These are phyloP conservation scores for Heliconius nattereri DNA, from an alignment of 1,140 invertebrate genomes.

Conservation along the genomic window DNA sequence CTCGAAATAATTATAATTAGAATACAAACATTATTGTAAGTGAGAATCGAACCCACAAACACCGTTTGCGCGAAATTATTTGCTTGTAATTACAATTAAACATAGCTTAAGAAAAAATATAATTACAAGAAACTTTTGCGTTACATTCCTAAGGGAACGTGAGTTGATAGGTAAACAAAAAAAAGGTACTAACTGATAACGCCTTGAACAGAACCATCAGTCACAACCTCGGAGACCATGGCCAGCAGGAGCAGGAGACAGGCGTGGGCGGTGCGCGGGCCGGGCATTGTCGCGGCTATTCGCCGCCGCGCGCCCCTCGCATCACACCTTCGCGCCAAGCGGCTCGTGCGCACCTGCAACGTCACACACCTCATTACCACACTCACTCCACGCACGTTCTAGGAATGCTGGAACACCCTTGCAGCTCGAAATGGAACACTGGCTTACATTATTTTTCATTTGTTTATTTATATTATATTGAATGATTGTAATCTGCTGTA, in stretches of 20 bases:
- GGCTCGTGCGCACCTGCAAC: conserved; percentile 61
- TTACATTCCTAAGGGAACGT: not conserved
- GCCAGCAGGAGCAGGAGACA: conserved; percentile 52
- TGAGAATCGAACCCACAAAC: no score
- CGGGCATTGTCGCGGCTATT: conserved; percentile 73
- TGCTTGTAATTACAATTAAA: no score
- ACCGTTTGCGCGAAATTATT: no score
- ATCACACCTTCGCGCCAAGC: conserved; percentile 71
- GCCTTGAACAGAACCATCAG: conserved; percentile 47
- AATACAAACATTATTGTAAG: no score
- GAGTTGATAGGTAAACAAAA: not conserved
- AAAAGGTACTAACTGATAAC: conserved; percentile 54
- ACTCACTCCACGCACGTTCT: conserved; percentile 23
- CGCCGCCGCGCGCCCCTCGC: conserved; percentile 64
- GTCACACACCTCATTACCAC: conserved; percentile 39
- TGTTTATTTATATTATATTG: conserved; percentile 37
- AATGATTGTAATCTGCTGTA: conserved; percentile 31
- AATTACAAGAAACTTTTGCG: not conserved
- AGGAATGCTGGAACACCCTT: conserved; percentile 35
- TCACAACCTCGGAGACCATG: conserved; percentile 41
- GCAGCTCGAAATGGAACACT: conserved; percentile 28
- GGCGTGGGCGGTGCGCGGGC: conserved; percentile 59
- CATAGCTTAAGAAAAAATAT: no score
- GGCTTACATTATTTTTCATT: conserved; percentile 31
- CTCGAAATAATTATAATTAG: no score